Base-by-base conservation (phyloP, 2,797 vertebrate genomes). In the Capromys pilorides region DNA sequence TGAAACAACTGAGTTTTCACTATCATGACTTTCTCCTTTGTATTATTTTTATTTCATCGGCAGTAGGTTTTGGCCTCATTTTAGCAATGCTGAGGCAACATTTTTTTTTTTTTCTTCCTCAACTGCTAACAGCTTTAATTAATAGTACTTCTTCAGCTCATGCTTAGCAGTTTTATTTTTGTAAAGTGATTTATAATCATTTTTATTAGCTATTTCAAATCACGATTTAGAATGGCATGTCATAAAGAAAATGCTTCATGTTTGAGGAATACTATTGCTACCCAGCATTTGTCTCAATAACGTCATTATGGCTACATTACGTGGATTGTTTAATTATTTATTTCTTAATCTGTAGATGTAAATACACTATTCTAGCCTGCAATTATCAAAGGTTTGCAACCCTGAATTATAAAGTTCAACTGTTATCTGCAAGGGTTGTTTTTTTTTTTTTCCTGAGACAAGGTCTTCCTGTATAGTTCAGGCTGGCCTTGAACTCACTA, bases 321-420 rank as follows among this genome's bases (percentile, higher is more conserved):
- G 97, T 90, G 85, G 93, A 73, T 92, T 80, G 64, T 69, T 96
- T 94, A 97, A 97, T 96, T 94, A 96, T 96, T 97, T 88, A 91
- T 95, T 96, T 88, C 94, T 95, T 96, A 97, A 97, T 97, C 86
- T 96, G 91, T 96, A 95, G 91, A 75, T 94, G 3, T 97, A 98
- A 97, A 69, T 78, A 96, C 6, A 51, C 31, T 41, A 12, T n/a
- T 94, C 66, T 45, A 97, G 96, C 96, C 64, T 97, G 93, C 86
- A 97, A 84, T 97, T 98, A 96, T 73, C 79, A 96, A 97, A 97
- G 82, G 45, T 59, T 95, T 97, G 89, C 85, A 96, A 97, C 93
- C 9, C 67, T 96, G 66, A 14, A 39, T 79, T 96, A 90, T 67
- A 0, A 96, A 86, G 62, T 84, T 96, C 62, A 97, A 62, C 67